Base-by-base conservation (phyloP, 2,113 vertebrate genomes). In the Raja brachyura region DNA sequence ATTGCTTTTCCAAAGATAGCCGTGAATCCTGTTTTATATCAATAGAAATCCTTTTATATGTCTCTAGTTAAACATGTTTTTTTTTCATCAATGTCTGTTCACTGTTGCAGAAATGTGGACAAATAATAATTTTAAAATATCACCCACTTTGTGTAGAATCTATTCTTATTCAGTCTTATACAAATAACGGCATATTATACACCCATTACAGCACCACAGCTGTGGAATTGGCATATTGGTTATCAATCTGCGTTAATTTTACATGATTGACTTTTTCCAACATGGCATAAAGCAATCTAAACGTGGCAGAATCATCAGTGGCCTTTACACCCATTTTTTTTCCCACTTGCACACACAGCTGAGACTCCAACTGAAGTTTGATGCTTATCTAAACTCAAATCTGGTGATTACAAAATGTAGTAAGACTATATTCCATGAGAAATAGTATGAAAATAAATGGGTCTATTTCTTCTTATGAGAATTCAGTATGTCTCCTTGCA, bases 161-260 rank as follows among this genome's bases (percentile, higher is more conserved):
- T 92, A 28, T 73, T 70, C 66, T 39, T 70, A 28, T 74, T 92
- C 90, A 74, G 48, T 92, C 22, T 73, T 28, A 54, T 9, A 28
- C 73, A 90, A 90, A 70, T 70, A 66, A 31, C 59, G 90, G 39
- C 39, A 14, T 73, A 54, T 70, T 66, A 39, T 54, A 22, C 31
- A 22, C 5, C 25, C 11, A 92, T 92, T 54, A 13, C 66, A 54
- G 48, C 25, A 70, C 13, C 83, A 63, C 28, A 63, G 83, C 83
- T 33, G 28, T 5, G 28, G 66, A 74, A 39, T 68, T 92, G 90
- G 68, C 68, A 73, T 48, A 92, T 92, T 92, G 90, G 90, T 92
- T 73, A 92, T 92, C 33, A 92, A 92, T 92, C 90, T 92, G 68
- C 68, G 73, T 92, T 92, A 92, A 73, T 92, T 92, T 92, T 92